Conservation (phyloP, 1,140 invertebrate species). For the Trichoplusia ni region DNA sequence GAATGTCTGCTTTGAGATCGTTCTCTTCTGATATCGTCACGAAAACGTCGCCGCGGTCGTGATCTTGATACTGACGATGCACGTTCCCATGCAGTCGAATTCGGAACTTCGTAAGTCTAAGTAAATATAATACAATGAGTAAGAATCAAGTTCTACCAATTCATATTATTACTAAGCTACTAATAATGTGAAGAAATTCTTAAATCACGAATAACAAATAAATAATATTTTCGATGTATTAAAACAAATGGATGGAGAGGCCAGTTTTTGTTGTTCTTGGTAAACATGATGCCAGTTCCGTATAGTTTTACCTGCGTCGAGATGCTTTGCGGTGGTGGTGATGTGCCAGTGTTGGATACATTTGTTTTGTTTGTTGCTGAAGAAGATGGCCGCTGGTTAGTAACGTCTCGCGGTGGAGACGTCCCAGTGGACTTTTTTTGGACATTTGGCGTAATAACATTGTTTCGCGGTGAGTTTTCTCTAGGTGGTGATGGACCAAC, state of each 20-base stretch:
- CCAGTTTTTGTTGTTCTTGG: neutral
- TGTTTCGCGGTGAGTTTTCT: conserved; percentile 29
- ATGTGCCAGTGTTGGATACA: conserved; percentile 86
- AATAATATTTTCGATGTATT: no score
- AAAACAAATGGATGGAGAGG: neutral
- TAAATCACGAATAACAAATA: neutral
- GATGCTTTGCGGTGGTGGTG: conserved; percentile 92
- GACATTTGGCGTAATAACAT: conserved; percentile 31
- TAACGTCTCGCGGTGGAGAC: conserved; percentile 51
- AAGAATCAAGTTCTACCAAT: neutral
- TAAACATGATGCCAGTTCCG: neutral
- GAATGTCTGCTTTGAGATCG: conserved; percentile 85
- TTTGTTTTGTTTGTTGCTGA: conserved; percentile 58
- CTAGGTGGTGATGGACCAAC: conserved; percentile 70
- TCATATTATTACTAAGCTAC: neutral
- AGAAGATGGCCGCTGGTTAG: conserved; percentile 38
- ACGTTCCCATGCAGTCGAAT: conserved; percentile 58
- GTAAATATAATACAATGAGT: conserved; percentile 11
- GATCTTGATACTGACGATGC: conserved; percentile 54
- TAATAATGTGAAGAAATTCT: no score
- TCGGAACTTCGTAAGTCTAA: conserved; percentile 80
- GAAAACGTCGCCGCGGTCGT: conserved; percentile 57
- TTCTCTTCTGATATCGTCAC: conserved; percentile 65
- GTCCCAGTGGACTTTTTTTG: conserved; percentile 69
- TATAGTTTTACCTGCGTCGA: conserved; percentile 89